phyloP scores from a whole-genome alignment of 1,140 invertebrate genomes.

The Drosophila pallidifrons region DNA sequence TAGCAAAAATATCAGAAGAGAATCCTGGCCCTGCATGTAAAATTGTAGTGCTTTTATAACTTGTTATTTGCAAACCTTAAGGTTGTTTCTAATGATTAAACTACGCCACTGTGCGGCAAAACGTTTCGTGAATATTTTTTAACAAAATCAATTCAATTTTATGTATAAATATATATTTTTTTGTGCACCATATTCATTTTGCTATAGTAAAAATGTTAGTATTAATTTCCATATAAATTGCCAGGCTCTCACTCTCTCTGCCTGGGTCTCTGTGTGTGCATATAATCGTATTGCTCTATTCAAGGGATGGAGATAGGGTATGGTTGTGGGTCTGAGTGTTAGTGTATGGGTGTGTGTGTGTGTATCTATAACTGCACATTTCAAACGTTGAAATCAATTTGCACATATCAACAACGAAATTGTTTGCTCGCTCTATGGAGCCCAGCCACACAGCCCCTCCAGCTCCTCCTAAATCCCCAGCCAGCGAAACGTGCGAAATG shows the following conservation, averaged over 20 bases:
- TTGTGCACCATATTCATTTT: conserved; percentile 35
- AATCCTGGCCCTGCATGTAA: too few species aligned
- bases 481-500: conserved; percentile 66
- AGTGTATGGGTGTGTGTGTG: conserved; percentile 16
- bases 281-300: conserved; percentile 50
- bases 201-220: conserved; percentile 70
- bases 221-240: conserved; percentile 82
- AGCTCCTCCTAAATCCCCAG: conserved; percentile 14
- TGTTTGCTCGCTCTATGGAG: conserved; percentile 76
- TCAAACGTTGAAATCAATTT: conserved; percentile 80
- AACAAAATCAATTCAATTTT: conserved; percentile 69
- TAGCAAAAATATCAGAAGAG: background rate
- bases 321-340: background rate
- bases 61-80: background rate
- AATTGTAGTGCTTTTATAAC: too few species aligned
- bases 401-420: conserved; percentile 82
- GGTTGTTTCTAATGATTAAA: conserved; percentile 19
- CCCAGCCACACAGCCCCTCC: background rate
- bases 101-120: conserved; percentile 41
- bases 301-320: background rate
- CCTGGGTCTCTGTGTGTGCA: conserved; percentile 29
- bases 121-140: conserved; percentile 57
- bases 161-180: conserved; percentile 24
- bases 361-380: conserved; percentile 76
- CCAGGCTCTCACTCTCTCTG: conserved; percentile 28